Evolutionary conservation across 30 jellyfish, hydroid and myxozoan genomes (phyloP), one percentile per base, ranked within the genome.

Genomic region (Cassiopea xamachana): DNA sequence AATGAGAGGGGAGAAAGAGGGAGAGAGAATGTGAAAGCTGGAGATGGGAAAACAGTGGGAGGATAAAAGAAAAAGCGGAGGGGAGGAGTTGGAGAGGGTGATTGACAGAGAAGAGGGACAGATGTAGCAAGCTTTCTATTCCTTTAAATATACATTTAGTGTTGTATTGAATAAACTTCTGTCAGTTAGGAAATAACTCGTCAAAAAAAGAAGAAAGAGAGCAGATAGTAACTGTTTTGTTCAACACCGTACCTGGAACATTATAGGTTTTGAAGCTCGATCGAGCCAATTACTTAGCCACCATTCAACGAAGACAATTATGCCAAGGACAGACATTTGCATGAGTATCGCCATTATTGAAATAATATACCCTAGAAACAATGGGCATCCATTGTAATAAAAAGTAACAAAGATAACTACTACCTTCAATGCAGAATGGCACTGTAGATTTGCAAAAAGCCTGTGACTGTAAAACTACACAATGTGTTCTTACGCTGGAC

Each of bases 201-300:
- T 10, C 64, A 55, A 55, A 55, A 3, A 55, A 55, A 0, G 64
- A 55, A 0, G 27, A 64, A 17, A 64, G 2, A 9, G 15, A 7
- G 43, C 43, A 64, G 0, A 10, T 55, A 10, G 64, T 55, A 55
- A 55, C 7, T 55, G 12, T 6, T 3, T 10, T 6, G 0, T 3
- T 64, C 8, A 5, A 64, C 2, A 27, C 2, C 6, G 7, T 76
- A 48, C 72, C 70, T 76, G 70, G 18, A 2, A 48, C 43, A 6
- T 0, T 6, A 88, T 60, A 49, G 95, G 95, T 69, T 88, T 55
- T 43, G 75, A 47, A 64, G 95, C 90, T 8, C n/a, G 58, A 46
- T 80, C 59, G 55, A 88, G 87, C 95, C 95, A 88, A 12, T 79
- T 88, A 69, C 95, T 71, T 2, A 90, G 90, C 97, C 97, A 90